Evolutionary conservation across 2,888 invertebrate genomes (phyloP).

Genomic region (Epiperipatus broadwayi): DNA sequence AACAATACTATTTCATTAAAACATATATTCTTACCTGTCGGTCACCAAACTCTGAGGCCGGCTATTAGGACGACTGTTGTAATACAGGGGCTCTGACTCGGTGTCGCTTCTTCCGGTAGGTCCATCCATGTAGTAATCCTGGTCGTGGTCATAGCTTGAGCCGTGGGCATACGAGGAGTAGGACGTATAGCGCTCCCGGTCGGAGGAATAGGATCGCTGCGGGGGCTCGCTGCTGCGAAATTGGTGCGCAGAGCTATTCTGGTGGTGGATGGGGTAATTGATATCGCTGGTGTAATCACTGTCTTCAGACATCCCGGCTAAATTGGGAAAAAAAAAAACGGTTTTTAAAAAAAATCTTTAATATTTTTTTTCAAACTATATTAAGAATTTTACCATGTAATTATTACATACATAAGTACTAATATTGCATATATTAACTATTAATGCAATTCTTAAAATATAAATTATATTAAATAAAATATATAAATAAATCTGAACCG

Average conservation of each 20-base stretch:
- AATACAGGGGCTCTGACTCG: slow-evolving; percentile 42
- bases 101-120: slow-evolving; percentile 24
- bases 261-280: slow-evolving; percentile 68
- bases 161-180: slow-evolving; percentile 25
- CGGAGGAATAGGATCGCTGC: neutral
- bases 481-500: too few relatives aligned
- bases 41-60: slow-evolving; percentile 22
- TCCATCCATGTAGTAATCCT: neutral
- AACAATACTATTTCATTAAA: slow-evolving; percentile 19
- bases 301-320: slow-evolving; percentile 87
- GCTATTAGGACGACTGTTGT: slow-evolving; percentile 72
- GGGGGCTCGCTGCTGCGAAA: slow-evolving; percentile 54
- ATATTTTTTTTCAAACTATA: too few relatives aligned
- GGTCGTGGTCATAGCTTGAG: slow-evolving; percentile 29
- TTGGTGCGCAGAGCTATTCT: slow-evolving; percentile 79
- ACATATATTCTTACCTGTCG: slow-evolving; percentile 19
- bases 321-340: slow-evolving; percentile 16
- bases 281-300: slow-evolving; percentile 92
- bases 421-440: too few relatives aligned
- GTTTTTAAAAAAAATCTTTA: slow-evolving; percentile 9
- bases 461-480: too few relatives aligned
- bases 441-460: too few relatives aligned
- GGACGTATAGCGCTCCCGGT: slow-evolving; percentile 11
- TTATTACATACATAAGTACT: too few relatives aligned
- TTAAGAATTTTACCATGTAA: too few relatives aligned